phyloP scores from a whole-genome alignment of 2,888 invertebrate species.

The Chironomus riparius region DNA sequence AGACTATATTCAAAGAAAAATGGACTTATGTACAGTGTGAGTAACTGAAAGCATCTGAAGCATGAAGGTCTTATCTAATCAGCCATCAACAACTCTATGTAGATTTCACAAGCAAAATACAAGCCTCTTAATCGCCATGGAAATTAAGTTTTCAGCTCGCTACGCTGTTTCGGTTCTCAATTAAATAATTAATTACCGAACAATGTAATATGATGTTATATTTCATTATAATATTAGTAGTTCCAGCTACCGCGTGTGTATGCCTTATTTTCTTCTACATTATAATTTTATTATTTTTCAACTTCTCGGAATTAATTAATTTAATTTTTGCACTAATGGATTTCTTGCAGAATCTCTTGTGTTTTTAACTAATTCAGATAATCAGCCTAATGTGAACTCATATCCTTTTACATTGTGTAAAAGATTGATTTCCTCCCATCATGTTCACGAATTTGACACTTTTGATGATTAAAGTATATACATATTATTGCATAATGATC shows the following conservation, averaged over 20 bases:
- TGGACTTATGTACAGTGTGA: not conserved
- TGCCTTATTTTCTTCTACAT: not conserved
- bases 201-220: slow-evolving; percentile 17
- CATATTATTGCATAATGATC: no score
- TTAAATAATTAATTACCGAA: slow-evolving; percentile 26
- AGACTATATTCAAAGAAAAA: not conserved
- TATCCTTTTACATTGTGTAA: not conserved
- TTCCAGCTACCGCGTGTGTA: not conserved
- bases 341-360: not conserved
- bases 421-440: not conserved
- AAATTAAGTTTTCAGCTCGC: slow-evolving; percentile 26
- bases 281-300: slow-evolving; percentile 8
- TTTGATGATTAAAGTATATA: not conserved
- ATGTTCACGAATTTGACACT: not conserved
- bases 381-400: not conserved
- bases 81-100: slow-evolving; percentile 18
- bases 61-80: slow-evolving; percentile 27
- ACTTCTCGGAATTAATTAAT: not conserved
- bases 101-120: slow-evolving; percentile 2
- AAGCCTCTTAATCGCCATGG: slow-evolving; percentile 20
- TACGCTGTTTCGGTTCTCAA: slow-evolving; percentile 25
- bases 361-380: not conserved
- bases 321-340: slow-evolving; percentile 6
- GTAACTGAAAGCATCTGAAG: slow-evolving; percentile 4
- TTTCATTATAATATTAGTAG: not conserved